Base-by-base conservation (phyloP, 2,113 vertebrate species). In the Apeltes quadracus region DNA sequence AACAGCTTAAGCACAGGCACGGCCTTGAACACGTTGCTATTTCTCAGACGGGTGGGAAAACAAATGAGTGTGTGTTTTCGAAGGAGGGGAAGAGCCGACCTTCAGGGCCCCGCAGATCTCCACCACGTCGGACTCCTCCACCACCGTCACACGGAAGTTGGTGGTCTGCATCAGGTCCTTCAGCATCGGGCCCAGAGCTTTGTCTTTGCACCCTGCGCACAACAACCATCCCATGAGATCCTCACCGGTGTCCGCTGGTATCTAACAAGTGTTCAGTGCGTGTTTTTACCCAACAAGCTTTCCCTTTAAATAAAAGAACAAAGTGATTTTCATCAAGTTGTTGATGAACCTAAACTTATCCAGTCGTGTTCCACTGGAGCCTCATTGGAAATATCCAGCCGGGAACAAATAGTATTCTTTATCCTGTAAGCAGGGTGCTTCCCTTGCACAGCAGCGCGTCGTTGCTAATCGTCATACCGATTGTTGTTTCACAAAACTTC, bases 401-500 rank as follows among this genome's bases (percentile, higher is more conserved):
- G 13, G 4, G 54, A 3, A 15, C 23, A 23, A 41, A 61, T 5
- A 13, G 3, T 5, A 15, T 13, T 8, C 15, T 61, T 36, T 32
- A 34, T 63, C 43, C 44, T 61, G 15, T 25, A 63, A 11, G 16
- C 15, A 44, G 18, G 23, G 23, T 27, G 38, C 8, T 12, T 34
- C 15, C 48, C 20, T 64, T 34, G 15, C 18, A n/a, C 32, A 63
- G 6, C 32, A 63, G 6, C 3, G 34, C 46, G 5, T 43, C 4
- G 14, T 56, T 43, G 14, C 18, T 43, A 41, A 4, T 14, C 14
- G 2, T 32, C 36, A 36, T 29, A 98, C 98, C 98, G 0, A 99
- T 98, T 48, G 98, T 99, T 4, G 97, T 98, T 84, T 99, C 98
- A 55, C 98, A 99, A 92, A 99, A 99, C 89, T 99, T 98, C 83